Percentiles rank a stretch among this genome's conserved stretches.
Evolutionary conservation across 2,113 vertebrate species (phyloP).

Genomic region (Oenanthe melanoleuca): DNA sequence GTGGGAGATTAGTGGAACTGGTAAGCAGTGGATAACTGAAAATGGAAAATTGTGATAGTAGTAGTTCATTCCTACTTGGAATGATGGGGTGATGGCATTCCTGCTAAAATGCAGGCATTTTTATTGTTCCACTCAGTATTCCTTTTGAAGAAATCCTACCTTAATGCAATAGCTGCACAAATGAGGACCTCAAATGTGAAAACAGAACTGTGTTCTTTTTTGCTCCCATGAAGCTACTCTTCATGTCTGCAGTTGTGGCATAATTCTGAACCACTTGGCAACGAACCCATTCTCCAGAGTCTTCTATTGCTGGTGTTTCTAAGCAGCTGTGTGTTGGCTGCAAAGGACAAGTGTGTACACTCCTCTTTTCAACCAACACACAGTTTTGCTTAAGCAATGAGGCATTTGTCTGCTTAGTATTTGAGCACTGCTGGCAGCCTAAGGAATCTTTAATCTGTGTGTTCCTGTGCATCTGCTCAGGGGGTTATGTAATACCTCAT

Average conservation of each 20-base stretch:
- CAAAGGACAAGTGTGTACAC: not conserved
- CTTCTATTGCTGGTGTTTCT: constrained; percentile 4
- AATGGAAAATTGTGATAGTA: not conserved
- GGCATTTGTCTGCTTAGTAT: not conserved
- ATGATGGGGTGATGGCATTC: not conserved
- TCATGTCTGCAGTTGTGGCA: not conserved
- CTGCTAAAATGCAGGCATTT: not conserved
- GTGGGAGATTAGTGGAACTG: not conserved
- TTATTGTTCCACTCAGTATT: not conserved
- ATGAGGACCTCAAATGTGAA: not conserved
- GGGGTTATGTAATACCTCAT: not conserved
- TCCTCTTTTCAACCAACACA: not conserved
- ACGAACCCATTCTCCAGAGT: not conserved
- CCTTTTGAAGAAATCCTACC: not conserved
- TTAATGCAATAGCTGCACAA: not conserved
- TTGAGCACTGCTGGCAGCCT: not conserved
- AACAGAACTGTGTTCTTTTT: not conserved
- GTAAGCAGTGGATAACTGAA: not conserved
- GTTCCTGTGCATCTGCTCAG: not conserved
- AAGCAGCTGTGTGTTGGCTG: constrained; percentile 49
- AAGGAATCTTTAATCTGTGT: not conserved
- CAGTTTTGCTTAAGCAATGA: constrained; percentile 33
- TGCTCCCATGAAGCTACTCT: not conserved
- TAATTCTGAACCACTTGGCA: not conserved
- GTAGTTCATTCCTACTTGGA: not conserved